Conservation (phyloP, 2,113 vertebrate genomes). For the Diadophis punctatus region DNA sequence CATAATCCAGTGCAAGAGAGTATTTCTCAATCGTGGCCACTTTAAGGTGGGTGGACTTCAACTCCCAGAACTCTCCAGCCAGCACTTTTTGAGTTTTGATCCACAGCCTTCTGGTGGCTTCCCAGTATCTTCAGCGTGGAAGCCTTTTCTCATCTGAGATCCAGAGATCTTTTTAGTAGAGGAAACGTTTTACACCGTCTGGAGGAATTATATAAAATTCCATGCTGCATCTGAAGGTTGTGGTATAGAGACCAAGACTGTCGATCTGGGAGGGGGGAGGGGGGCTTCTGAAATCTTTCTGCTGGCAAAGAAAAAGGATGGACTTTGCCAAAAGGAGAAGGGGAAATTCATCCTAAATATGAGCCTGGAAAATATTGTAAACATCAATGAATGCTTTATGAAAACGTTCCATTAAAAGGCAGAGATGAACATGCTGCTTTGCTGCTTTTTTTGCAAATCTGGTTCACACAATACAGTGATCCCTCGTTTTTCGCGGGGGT, state of each 20-base stretch:
- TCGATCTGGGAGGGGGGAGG: too few species aligned
- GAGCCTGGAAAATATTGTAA: neutral
- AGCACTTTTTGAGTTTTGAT: too few species aligned
- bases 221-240: neutral
- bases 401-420: neutral
- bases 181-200: neutral
- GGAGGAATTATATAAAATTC: neutral
- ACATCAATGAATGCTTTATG: neutral
- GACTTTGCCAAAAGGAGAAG: neutral
- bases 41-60: neutral
- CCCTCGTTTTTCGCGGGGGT: too few species aligned
- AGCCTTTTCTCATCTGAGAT: neutral
- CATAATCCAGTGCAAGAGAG: neutral
- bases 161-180: neutral
- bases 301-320: neutral
- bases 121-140: neutral
- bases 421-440: too few species aligned
- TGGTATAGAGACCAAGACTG: too few species aligned
- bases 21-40: neutral
- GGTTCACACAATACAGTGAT: neutral
- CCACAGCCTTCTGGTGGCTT: too few species aligned
- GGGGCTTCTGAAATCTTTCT: too few species aligned
- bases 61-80: too few species aligned
- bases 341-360: neutral
- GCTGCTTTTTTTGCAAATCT: neutral